phyloP scores from a whole-genome alignment of 2,113 vertebrate species.

The Pseudolaguvia tuberculata region DNA sequence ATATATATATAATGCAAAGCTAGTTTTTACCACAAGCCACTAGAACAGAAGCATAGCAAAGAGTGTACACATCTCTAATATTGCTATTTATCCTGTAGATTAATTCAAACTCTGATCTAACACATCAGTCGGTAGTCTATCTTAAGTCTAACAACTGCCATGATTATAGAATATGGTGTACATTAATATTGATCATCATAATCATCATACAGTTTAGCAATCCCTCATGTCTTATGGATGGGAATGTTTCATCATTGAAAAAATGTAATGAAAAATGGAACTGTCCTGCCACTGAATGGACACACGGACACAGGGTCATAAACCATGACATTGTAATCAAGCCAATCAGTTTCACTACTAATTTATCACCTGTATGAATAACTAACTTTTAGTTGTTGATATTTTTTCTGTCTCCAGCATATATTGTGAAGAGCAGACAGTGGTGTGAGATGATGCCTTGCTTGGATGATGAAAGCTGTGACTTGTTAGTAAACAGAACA shows the following conservation, averaged over 20 bases:
- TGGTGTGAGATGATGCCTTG: conserved; percentile 99
- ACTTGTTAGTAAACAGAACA: conserved; percentile 94
- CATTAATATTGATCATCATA: background rate
- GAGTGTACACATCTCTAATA: background rate
- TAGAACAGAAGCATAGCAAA: background rate
- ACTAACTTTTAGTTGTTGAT: background rate
- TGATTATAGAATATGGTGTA: background rate
- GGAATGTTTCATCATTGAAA: background rate
- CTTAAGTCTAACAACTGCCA: background rate
- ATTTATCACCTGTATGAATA: conserved; percentile 2
- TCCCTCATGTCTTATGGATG: background rate
- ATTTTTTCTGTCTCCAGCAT: conserved; percentile 29
- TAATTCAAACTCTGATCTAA: too few species aligned
- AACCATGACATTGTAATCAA: background rate
- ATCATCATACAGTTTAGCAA: background rate
- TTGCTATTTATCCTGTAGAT: background rate
- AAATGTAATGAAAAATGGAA: background rate
- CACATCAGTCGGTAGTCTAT: background rate
- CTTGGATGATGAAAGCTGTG: conserved; percentile 95
- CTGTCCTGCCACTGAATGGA: background rate
- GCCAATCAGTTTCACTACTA: background rate
- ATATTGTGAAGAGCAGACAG: conserved; percentile 79
- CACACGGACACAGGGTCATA: background rate
- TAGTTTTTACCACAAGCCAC: background rate
- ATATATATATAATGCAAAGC: too few species aligned